Base-by-base conservation (phyloP, 2,888 invertebrate species). In the Xylocampa areola region DNA sequence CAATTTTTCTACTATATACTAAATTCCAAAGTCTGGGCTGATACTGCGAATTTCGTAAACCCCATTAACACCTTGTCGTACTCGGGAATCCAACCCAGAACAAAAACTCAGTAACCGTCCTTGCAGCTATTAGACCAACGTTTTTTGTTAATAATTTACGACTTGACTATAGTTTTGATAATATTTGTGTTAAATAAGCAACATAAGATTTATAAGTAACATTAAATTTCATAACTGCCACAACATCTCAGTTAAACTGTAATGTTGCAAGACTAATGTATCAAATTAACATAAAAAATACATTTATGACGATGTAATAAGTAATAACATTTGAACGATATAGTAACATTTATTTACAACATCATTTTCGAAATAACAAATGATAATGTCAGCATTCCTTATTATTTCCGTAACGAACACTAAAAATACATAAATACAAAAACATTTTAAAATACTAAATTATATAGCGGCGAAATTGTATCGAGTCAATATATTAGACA, bases 231-330 rank as follows among this genome's bases (percentile, higher is more conserved):
- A 45, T 40, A 67, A 54, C 54, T 49, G 33, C 44, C 13, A 39
- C 49, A 39, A 41, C 33, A 39, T 49, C 44, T 69, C 11, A 32
- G 30, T 41, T 44, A 36, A 19, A 36, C 21, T 13, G 45, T 35
- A 29, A 50, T 53, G 27, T 68, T 45, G 51, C 32, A 40, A 68
- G 13, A 52, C 17, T 13, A 43, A 67, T 53, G 41, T 49, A 13
- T 30, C 19, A 41, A 39, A 71, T 72, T 72, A 33, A 48, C 65
- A 73, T 65, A 36, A 54, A 61, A 65, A 44, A 33, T 23, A 40
- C 55, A 68, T 64, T 52, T 23, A 41, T 10, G 35, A 7, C 41
- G 2, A 37, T 63, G 45, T 61, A 62, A 62, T 58, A 68, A 41
- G 45, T 61, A 62, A 62, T 58, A 68, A 41, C 30, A 29, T 37